Percentiles rank a stretch among this genome's conserved stretches.
phyloP scores from a whole-genome alignment of 1,140 invertebrate species.

The Delia radicum region DNA sequence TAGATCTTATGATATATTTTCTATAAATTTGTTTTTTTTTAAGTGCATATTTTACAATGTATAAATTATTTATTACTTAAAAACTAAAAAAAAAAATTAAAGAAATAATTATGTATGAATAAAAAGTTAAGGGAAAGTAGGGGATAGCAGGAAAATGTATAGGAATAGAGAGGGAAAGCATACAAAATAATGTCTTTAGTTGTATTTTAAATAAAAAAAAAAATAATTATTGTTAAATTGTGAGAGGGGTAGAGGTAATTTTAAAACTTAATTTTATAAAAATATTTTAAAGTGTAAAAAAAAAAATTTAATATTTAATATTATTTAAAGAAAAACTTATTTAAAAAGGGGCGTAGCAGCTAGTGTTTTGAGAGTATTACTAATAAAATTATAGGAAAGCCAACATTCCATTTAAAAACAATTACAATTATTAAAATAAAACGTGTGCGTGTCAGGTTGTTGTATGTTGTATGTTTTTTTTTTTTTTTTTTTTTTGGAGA shows the following conservation, averaged over 20 bases:
- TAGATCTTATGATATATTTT: slow-evolving; percentile 20
- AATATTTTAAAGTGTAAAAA: neutral
- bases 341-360: neutral
- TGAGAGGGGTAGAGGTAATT: neutral
- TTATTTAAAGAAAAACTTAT: neutral
- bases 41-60: slow-evolving; percentile 18
- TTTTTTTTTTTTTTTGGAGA: neutral
- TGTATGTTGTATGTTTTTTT: neutral
- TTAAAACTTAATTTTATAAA: neutral
- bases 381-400: neutral
- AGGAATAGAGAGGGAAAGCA: neutral
- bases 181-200: neutral
- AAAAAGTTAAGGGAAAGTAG: too few relatives aligned
- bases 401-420: neutral
- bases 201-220: neutral
- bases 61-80: slow-evolving; percentile 16
- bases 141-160: neutral
- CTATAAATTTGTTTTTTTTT: slow-evolving; percentile 17
- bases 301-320: neutral
- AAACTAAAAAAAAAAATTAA: slow-evolving; percentile 1
- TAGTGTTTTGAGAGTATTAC: neutral
- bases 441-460: neutral
- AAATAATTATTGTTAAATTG: neutral
- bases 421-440: neutral
- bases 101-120: neutral